These are phyloP conservation scores for Chesias legatella DNA, from an alignment of 2,888 invertebrate species.

Conservation along the genomic window DNA sequence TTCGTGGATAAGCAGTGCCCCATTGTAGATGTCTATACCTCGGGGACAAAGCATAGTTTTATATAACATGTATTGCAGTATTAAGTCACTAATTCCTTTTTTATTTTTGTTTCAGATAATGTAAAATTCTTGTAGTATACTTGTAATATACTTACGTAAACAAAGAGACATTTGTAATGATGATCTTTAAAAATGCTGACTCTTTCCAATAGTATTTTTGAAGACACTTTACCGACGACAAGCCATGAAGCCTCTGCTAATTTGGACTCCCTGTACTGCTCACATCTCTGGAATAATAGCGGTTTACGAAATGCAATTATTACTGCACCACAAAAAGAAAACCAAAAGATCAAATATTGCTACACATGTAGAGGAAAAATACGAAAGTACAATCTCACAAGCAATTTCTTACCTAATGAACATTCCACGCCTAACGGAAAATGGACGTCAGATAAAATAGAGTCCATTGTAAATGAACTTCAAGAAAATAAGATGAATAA, in stretches of 20 bases:
- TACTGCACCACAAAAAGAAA: conserved; percentile 47
- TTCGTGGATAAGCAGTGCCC: too few species aligned
- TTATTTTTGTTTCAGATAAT: conserved; percentile 14
- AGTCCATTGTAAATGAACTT: conserved; percentile 29
- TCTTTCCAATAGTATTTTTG: conserved; percentile 45
- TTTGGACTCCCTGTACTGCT: conserved; percentile 64
- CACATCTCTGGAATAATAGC: conserved; percentile 67
- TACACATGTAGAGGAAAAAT: conserved; percentile 70
- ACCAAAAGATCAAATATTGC: conserved; percentile 59
- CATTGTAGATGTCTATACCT: too few species aligned
- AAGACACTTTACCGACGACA: conserved; percentile 42
- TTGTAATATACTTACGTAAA: neutral
- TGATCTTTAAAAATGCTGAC: conserved; percentile 48
- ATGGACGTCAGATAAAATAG: conserved; percentile 29
- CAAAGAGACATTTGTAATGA: conserved; percentile 21
- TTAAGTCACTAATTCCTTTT: neutral
- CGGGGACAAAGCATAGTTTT: too few species aligned
- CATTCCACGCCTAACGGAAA: conserved; percentile 65
- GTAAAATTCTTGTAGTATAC: too few species aligned
- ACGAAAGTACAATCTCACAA: conserved; percentile 66
- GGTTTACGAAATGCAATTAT: conserved; percentile 55
- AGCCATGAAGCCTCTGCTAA: conserved; percentile 50
- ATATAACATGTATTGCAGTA: too few species aligned
- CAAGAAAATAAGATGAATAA: conserved; percentile 37
- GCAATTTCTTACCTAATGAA: conserved; percentile 54